Evolutionary conservation across 2,113 vertebrate species (phyloP), one percentile per base, ranked within the genome.

Genomic region (Carettochelys insculpta): DNA sequence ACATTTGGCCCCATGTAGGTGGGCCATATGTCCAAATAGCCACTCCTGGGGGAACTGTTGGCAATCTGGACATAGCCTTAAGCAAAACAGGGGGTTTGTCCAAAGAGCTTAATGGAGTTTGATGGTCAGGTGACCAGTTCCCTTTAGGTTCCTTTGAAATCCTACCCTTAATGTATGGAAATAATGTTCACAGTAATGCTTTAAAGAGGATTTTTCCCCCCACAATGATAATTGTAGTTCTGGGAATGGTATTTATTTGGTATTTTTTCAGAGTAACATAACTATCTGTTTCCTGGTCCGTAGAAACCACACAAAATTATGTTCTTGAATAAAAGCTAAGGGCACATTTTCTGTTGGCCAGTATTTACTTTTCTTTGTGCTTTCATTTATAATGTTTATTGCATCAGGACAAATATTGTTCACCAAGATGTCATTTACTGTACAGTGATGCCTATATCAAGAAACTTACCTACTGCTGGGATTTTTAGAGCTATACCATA

Each of bases 381-480:
- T 89, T 89, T 47, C 1, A 80, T 58, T 82, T 94, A 91, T 27
- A 93, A 82, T 43, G 73, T n/a, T 65, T 51, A 82, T 34, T 65
- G 86, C 88, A 92, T 71, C n/a, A 71, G 20, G n/a, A n/a, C 84
- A 61, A 65, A n/a, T 65, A n/a, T 65, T 77, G 56, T 48, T 47
- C 29, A 54, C 41, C 86, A 53, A 61, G 54, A 89, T 95, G 68
- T 93, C 54, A 34, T 38, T 89, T 85, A 87, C 56, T 41, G 54
- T 65, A 27, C 82, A 88, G 1, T 51, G 81, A 80, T 82, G 91
- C 29, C 80, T 88, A 84, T 87, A 75, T 54, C 65, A 88, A 17
- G 65, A 90, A 53, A 65, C 84, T 85, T 77, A 90, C 92, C 79
- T 56, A 61, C 53, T 90, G 65, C 82, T 85, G 54, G 71, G 77